Evolutionary conservation across 2,888 invertebrate species (phyloP).

Genomic region (Lithodes maja): DNA sequence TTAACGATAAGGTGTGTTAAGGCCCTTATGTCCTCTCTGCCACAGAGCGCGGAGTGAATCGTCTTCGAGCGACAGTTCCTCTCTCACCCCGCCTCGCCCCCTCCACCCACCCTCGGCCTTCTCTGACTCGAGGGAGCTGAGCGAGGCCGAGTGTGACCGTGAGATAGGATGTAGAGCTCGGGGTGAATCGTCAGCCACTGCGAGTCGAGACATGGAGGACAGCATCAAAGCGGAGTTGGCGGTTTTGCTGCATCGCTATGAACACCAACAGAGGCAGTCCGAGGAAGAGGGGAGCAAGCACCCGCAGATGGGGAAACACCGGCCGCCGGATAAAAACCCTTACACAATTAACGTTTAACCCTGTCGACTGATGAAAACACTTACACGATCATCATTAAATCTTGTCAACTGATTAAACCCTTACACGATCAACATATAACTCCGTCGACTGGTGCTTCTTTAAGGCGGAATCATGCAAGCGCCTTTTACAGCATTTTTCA

Average conservation of each 20-base stretch:
- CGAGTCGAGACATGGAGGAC: neutral
- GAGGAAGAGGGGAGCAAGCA: neutral
- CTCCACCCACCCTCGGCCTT: constrained; percentile 72
- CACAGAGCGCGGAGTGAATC: constrained; percentile 53
- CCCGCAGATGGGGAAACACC: constrained; percentile 16
- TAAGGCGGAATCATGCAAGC: too few species aligned
- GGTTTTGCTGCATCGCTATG: constrained; percentile 43
- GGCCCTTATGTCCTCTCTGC: neutral
- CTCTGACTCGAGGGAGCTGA: constrained; percentile 72
- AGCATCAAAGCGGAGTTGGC: constrained; percentile 55
- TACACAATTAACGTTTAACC: constrained; percentile 59
- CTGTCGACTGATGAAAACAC: neutral
- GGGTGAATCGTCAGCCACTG: neutral
- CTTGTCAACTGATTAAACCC: too few species aligned
- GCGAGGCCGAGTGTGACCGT: constrained; percentile 72
- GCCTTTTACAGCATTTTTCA: too few species aligned
- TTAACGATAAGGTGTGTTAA: neutral
- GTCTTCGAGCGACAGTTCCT: constrained; percentile 53
- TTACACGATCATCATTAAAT: too few species aligned
- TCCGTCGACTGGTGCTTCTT: too few species aligned
- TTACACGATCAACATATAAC: too few species aligned
- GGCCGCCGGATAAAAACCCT: constrained; percentile 37
- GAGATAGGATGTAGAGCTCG: constrained; percentile 48
- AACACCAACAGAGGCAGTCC: constrained; percentile 36
- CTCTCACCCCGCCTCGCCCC: constrained; percentile 67